Evolutionary conservation across 1,140 invertebrate genomes (phyloP).

Genomic region (Apis mellifera): DNA sequence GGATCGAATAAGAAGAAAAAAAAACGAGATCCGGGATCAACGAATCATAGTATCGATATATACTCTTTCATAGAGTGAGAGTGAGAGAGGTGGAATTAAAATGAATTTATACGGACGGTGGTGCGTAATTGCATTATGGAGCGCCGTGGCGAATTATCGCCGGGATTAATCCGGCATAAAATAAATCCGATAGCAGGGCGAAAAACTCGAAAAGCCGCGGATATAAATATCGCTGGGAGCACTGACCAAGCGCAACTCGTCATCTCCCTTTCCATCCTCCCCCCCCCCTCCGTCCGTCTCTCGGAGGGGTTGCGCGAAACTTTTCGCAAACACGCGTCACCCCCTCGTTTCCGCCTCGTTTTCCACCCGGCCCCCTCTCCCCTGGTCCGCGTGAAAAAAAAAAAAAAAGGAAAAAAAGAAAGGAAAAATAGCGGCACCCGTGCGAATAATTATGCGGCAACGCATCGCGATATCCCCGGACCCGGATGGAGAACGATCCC

Average conservation of each 20-base stretch:
- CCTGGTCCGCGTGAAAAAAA: background rate
- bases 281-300: background rate
- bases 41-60: background rate
- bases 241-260: constrained; percentile 26
- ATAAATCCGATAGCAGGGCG: constrained; percentile 34
- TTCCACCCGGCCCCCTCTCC: background rate
- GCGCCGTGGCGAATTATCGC: constrained; percentile 34
- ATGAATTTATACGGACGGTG: constrained; percentile 24
- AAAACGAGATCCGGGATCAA: background rate
- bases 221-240: constrained; percentile 51
- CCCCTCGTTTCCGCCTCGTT: background rate
- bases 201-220: constrained; percentile 39
- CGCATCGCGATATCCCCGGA: constrained; percentile 59
- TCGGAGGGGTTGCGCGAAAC: constrained; percentile 1
- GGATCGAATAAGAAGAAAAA: no score
- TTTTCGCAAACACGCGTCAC: constrained; percentile 28
- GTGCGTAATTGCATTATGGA: constrained; percentile 33
- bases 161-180: constrained; percentile 43
- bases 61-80: no score
- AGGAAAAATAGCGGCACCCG: constrained; percentile 58
- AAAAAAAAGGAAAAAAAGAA: constrained; percentile 43
- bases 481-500: constrained; percentile 64
- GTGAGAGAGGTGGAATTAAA: background rate
- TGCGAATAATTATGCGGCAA: constrained; percentile 62
- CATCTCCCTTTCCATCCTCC: background rate